Base-by-base conservation (phyloP, 1,140 invertebrate genomes). In the Thereuonema tuberculata region DNA sequence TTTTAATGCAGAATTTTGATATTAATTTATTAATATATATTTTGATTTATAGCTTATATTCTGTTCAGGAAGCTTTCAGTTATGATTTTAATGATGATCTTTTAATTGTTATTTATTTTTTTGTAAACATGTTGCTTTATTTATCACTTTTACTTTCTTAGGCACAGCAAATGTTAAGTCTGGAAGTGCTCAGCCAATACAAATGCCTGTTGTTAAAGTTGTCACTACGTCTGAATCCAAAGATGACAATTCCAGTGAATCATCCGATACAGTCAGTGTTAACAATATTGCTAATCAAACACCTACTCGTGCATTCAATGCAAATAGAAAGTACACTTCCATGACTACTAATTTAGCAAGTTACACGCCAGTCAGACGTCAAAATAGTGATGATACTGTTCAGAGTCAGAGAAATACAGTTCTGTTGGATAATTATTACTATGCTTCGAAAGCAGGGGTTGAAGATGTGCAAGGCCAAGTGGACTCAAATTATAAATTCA, bases 361-460 rank as follows among this genome's bases (percentile, higher is more conserved):
- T 37, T 17, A 17, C 17, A 37, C 5, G 17, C 5, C 5, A 37
- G 31, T 9, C 5, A 37, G 17, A 9, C 31, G 31, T 9, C 5
- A 9, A 9, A 17, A 37, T 37, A 17, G 17, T 37, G 31, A 37
- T 9, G 31, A 37, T 37, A 37, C 31, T 9, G 17, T 9, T 37
- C 17, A 9, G 31, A 37, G 17, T 17, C 5, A 17, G 21, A n/a
- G n/a, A n/a, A n/a, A 9, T n/a, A 24, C 21, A 21, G 21, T 73
- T 1, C 69, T 70, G n/a, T 55, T 73, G 48, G 72, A 73, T 63
- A 71, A 72, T 56, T 73, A 71, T 60, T 74, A 74, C 59, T 74
- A 74, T 64, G 69, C 71, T 2, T 73, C 71, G 61, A 67, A 66
- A 62, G 71, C n/a, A 54, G 71, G 72, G 17, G 21, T 50, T 37